Base-by-base conservation (phyloP, 2,797 vertebrate genomes). In the Euphonia xanthogaster region DNA sequence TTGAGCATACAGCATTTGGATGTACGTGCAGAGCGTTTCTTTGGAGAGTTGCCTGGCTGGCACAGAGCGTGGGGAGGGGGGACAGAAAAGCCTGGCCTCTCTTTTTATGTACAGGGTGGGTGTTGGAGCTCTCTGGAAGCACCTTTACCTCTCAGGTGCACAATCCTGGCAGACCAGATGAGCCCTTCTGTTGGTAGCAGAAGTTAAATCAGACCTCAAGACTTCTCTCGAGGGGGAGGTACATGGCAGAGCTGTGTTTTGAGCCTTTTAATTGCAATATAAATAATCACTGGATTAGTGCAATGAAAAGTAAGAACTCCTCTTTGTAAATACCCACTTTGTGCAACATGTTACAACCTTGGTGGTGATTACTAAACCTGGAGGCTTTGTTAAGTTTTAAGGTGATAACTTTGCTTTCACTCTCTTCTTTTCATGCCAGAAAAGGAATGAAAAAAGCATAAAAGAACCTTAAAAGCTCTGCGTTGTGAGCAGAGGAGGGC, bases 21-120 rank as follows among this genome's bases (percentile, higher is more conserved):
- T 90, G 85, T 92, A 96, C 70, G 55, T 96, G 95, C 93, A 53
- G 88, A 96, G 92, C 70, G 40, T 61, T 96, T 78, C 10, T 94
- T 92, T 97, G 95, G 96, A 86, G 74, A 66, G n/a, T 31, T 94
- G 90, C 94, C 94, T 94, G 92, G 30, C 80, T 96, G 94, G 96
- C 91, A 96, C 72, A 61, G 86, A 70, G 53, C 0, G 0, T 31
- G 3, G 42, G 1, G 61, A n/a, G 45, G n/a, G 7, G 33, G 12
- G 16, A 42, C 20, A 72, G 23, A 37, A 14, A 68, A 9, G 8
- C 33, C 66, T 79, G 45, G 22, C 51, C n/a, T 89, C 86, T 40
- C 48, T 94, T 28, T 70, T 6, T 63, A 5, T 33, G 35, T 57
- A 0, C 11, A 15, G 70, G 53, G 7, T 87, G 71, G 45, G 53